Base-by-base conservation (phyloP, 1,140 invertebrate genomes). In the Zeugodacus cucurbitae region DNA sequence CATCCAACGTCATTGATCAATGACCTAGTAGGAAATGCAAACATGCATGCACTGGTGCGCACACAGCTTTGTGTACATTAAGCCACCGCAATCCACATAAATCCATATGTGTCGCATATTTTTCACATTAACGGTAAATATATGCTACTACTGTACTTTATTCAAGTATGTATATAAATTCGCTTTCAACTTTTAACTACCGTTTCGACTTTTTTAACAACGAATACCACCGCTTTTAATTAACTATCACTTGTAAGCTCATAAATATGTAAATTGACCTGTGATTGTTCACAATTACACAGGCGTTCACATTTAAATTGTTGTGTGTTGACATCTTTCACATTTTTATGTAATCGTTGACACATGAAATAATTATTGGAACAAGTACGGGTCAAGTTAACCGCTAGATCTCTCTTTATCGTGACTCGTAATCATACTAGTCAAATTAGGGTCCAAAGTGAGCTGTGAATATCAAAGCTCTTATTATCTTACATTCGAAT, bases 221-320 rank as follows among this genome's bases (percentile, higher is more conserved):
- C 74, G 41, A 29, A 82, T 82, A 48, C 11, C 48, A 82, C 74
- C 74, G 74, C 74, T 82, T 82, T 82, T 82, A 82, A 82, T 82
- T 82, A 82, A 82, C 74, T 82, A 48, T 44, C 41, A 4, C 20
- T 82, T 29, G 74, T 74, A 8, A 3, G 22, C 20, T 41, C 3
- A 37, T 44, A 78, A 22, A 44, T 44, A 78, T 78, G 70, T 41
- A 20, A 22, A 34, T 82, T 48, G 37, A 48, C 14, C 29, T 82
- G 37, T 6, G 1, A 48, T 14, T 82, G 74, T 48, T 26, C 22
- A 26, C 37, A 82, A 0, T 48, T 34, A 29, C 20, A 48, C n/a
- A n/a, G n/a, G n/a, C n/a, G n/a, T n/a, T n/a, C n/a, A n/a, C n/a
- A n/a, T n/a, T n/a, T n/a, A 0, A 26, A 29, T n/a, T 5, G 14